A percentile compares a stretch with the other conserved stretches of the same genome.
Evolutionary conservation across 2,888 invertebrate genomes (phyloP).

Genomic region (Lepidocyrtoides sp.): DNA sequence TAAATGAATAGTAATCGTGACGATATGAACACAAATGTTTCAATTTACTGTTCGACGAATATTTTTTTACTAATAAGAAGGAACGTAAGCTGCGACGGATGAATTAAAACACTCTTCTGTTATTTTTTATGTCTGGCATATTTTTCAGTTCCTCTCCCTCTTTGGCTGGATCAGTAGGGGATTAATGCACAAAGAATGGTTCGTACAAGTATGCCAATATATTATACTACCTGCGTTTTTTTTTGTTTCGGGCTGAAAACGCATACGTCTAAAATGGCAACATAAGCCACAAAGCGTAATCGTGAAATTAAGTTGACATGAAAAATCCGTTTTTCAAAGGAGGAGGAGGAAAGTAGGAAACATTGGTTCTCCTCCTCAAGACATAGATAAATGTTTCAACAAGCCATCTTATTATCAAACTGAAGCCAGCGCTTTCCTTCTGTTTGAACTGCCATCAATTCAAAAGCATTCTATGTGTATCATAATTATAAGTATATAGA

Average conservation of each 20-base stretch:
- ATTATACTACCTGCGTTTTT: too few relatives aligned
- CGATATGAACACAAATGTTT: conserved; percentile 66
- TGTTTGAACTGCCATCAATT: neutral
- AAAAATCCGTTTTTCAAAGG: conserved; percentile 53
- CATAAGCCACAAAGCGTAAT: neutral
- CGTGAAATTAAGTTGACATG: conserved; percentile 70
- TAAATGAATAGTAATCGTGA: conserved; percentile 28
- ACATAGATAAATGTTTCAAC: conserved; percentile 74
- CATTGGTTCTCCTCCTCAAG: conserved; percentile 35
- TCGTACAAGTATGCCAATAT: too few relatives aligned
- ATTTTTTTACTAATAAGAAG: neutral
- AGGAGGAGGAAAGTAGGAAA: conserved; percentile 29
- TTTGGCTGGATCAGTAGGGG: neutral
- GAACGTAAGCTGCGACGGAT: neutral
- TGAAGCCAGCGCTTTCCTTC: neutral
- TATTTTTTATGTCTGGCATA: neutral
- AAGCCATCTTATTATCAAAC: conserved; percentile 39
- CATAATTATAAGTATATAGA: neutral
- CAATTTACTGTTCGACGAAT: conserved; percentile 47
- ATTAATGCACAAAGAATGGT: conserved; percentile 1
- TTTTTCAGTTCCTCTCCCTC: neutral
- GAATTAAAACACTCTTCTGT: conserved; percentile 15
- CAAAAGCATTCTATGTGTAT: neutral
- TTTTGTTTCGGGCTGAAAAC: too few relatives aligned
- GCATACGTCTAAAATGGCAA: neutral